Conservation (phyloP, 2,113 vertebrate genomes). For the Pseudorasbora parva region DNA sequence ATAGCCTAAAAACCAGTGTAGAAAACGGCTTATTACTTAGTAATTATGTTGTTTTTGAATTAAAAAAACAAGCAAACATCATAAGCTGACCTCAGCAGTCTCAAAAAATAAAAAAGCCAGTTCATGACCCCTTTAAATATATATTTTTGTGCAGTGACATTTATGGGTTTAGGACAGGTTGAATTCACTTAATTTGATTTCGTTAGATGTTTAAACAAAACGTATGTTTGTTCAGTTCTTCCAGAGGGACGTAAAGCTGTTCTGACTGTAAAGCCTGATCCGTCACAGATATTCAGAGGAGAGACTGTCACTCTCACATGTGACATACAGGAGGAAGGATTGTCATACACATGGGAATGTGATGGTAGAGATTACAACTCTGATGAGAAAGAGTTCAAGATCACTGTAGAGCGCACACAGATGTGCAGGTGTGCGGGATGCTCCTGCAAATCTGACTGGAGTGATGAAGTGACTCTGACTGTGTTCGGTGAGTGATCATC, state of each 20-base stretch:
- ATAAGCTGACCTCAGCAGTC: too few relatives aligned
- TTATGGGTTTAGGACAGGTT: too few relatives aligned
- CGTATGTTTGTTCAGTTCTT: too few relatives aligned
- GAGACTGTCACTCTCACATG: background rate
- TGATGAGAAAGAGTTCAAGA: background rate
- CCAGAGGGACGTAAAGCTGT: background rate
- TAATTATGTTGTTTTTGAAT: too few relatives aligned
- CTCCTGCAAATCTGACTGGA: background rate
- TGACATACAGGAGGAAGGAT: background rate
- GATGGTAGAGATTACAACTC: background rate
- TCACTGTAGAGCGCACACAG: background rate
- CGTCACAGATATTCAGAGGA: background rate
- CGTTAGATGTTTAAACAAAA: too few relatives aligned
- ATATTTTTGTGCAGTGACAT: too few relatives aligned
- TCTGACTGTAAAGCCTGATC: background rate
- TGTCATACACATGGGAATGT: accelerated
- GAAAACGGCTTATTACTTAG: too few relatives aligned
- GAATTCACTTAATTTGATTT: too few relatives aligned
- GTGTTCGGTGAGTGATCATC: background rate
- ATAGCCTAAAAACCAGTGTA: too few relatives aligned
- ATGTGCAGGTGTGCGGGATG: background rate
- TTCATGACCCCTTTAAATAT: too few relatives aligned
- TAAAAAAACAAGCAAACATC: too few relatives aligned
- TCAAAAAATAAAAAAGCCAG: too few relatives aligned
- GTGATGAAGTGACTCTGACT: background rate